These are phyloP conservation scores for Alcis repandata DNA, from an alignment of 2,888 invertebrate genomes.

Conservation along the genomic window DNA sequence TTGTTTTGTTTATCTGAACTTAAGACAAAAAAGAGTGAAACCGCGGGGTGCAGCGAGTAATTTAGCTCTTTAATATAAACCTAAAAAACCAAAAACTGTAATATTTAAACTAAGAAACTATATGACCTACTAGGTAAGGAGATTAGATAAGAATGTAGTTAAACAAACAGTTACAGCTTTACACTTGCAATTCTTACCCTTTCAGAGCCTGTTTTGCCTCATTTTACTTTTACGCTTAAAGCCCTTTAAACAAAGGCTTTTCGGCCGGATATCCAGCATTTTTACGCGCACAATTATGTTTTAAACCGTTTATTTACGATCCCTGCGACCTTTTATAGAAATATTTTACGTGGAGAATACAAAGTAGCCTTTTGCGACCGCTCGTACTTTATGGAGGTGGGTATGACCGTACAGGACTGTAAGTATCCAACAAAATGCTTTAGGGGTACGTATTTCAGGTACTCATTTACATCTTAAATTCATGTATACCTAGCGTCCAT, in stretches of 20 bases:
- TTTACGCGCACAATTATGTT: slow-evolving; percentile 43
- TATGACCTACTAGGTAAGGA: no score
- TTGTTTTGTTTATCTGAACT: no score
- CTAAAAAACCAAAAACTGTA: no score
- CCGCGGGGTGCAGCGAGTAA: no score
- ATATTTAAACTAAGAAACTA: no score
- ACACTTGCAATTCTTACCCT: slow-evolving; percentile 24
- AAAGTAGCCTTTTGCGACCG: slow-evolving; percentile 50
- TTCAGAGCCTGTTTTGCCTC: slow-evolving; percentile 10
- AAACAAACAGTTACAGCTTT: not conserved
- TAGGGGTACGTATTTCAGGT: no score
- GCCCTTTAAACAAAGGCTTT: slow-evolving; percentile 24
- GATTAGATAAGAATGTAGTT: no score
- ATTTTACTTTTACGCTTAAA: slow-evolving; percentile 22
- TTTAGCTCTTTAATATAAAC: no score
- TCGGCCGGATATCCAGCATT: slow-evolving; percentile 34
- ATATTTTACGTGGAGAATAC: slow-evolving; percentile 50
- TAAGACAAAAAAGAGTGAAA: no score
- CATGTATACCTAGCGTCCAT: no score
- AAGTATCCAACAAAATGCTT: not conserved
- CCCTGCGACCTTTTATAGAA: slow-evolving; percentile 41
- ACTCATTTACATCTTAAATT: no score
- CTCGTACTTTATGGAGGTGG: slow-evolving; percentile 48
- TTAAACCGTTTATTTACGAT: slow-evolving; percentile 45
- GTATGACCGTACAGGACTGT: slow-evolving; percentile 45